Base-by-base conservation (phyloP, 1,140 invertebrate genomes). In the Drosophila athabasca region DNA sequence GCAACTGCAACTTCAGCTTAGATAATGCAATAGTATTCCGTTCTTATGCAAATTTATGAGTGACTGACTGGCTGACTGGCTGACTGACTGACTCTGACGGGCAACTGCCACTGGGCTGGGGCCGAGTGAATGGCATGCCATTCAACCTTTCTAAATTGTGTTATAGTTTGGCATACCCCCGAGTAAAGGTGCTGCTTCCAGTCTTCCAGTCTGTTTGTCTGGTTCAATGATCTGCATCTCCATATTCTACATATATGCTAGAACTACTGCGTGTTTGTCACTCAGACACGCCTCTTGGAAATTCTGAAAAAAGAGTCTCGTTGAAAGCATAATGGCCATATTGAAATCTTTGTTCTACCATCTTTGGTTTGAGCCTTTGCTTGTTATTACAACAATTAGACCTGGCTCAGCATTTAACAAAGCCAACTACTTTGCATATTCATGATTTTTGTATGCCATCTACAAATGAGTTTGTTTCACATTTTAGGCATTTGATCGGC, bases 41-140 rank as follows among this genome's bases (percentile, higher is more conserved):
- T 79, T 72, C 52, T 69, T 88, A 88, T 88, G 83, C 76, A 88
- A 88, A 88, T 88, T 88, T 88, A 88, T 88, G 83, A 85, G 64
- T 88, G 75, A 87, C 81, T 68, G 78, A 66, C 60, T 74, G n/a
- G n/a, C n/a, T n/a, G n/a, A n/a, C n/a, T n/a, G n/a, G n/a, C n/a
- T 79, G 76, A 76, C 69, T 66, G 74, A 55, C 54, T 68, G 78
- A 66, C 60, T 74, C 59, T 58, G 64, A 81, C 53, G 65, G 76
- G 60, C 52, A 73, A 70, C 81, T 84, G 76, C 57, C 77, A 80
- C 61, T 59, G 60, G 64, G 69, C 62, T 29, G 9, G 26, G 45
- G 17, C 49, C 61, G 44, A 61, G 80, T 77, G 82, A 84, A 84
- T 81, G 82, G 82, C 83, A 68, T 78, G 81, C 82, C 73, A 81